Conservation (phyloP, 1,140 invertebrate genomes). For the Macrocentrus cingulum region DNA sequence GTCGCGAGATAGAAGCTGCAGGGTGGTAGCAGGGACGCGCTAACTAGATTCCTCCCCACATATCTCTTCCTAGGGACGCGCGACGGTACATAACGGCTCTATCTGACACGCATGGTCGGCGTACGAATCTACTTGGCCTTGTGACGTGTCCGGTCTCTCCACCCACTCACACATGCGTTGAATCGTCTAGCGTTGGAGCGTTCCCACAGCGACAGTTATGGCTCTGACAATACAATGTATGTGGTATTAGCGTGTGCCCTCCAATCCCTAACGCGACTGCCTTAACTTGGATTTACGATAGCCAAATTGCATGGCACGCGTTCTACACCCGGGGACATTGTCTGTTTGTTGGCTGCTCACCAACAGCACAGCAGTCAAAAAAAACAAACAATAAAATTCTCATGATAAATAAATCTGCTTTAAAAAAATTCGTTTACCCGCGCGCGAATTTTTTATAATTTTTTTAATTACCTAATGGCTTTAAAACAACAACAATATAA, state of each 20-base stretch:
- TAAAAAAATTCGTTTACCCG: too few species aligned
- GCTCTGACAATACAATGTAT: constrained; percentile 25
- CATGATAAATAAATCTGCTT: too few species aligned
- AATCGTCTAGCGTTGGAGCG: neutral
- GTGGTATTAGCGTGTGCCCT: constrained; percentile 18
- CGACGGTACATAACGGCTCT: constrained; percentile 30
- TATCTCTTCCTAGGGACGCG: constrained; percentile 30
- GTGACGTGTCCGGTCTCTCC: constrained; percentile 15
- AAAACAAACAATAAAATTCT: too few species aligned
- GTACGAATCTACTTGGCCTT: constrained; percentile 32
- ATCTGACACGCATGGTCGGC: constrained; percentile 32
- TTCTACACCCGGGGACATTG: constrained; percentile 11
- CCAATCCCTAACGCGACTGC: constrained; percentile 7
- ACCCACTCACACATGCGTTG: neutral
- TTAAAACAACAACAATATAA: too few species aligned
- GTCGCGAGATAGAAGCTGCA: constrained; percentile 13
- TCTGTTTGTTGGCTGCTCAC: constrained; percentile 7
- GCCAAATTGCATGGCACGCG: constrained; percentile 8
- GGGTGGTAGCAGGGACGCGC: constrained; percentile 23
- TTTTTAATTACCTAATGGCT: too few species aligned
- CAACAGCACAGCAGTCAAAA: too few species aligned
- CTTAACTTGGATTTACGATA: constrained; percentile 27
- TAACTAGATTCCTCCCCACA: constrained; percentile 35
- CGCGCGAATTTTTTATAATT: too few species aligned
- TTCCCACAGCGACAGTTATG: constrained; percentile 26